A percentile compares a stretch with the other conserved stretches of the same genome.
Evolutionary conservation across 2,797 vertebrate genomes (phyloP).

Genomic region (Hyperoplus immaculatus): DNA sequence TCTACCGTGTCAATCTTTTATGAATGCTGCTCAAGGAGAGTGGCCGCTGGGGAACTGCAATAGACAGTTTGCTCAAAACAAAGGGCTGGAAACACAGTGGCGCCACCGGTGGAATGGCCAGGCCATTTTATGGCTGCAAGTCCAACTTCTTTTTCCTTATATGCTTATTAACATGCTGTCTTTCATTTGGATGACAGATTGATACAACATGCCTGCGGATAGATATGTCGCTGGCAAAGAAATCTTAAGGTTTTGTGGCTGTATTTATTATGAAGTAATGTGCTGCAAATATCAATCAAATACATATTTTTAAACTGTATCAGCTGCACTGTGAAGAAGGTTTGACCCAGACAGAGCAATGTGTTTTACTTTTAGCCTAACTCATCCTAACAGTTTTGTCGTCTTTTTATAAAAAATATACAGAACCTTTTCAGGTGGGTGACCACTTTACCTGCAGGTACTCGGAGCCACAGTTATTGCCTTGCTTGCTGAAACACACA

Average conservation of each 20-base stretch:
- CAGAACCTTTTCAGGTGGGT: not conserved
- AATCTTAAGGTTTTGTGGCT: not conserved
- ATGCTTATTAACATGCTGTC: slow-evolving; percentile 45
- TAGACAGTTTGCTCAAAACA: slow-evolving; percentile 70
- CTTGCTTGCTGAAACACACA: not conserved
- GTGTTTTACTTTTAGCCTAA: slow-evolving; percentile 10
- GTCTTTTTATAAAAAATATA: not conserved
- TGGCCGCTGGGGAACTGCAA: slow-evolving; percentile 59
- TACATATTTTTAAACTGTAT: not conserved
- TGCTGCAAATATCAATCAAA: slow-evolving; percentile 30
- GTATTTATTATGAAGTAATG: slow-evolving; percentile 24
- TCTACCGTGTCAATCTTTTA: slow-evolving; percentile 77
- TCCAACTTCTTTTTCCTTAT: slow-evolving; percentile 66
- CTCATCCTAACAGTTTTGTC: not conserved
- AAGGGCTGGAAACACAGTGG: slow-evolving; percentile 48
- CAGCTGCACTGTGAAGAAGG: slow-evolving; percentile 1
- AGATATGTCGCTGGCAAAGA: slow-evolving; percentile 39
- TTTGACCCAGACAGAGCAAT: not conserved
- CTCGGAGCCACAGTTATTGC: not conserved
- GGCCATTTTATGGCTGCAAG: slow-evolving; percentile 27
- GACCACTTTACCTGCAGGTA: not conserved
- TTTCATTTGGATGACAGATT: slow-evolving; percentile 52
- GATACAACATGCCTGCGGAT: slow-evolving; percentile 42
- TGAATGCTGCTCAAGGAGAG: slow-evolving; percentile 74
- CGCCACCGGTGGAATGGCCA: slow-evolving; percentile 30